A percentile compares a stretch with the other conserved stretches of the same genome.
These are phyloP conservation scores for Branchipolynoe longqiensis DNA, from an alignment of 2,888 invertebrate genomes.

Conservation along the genomic window DNA sequence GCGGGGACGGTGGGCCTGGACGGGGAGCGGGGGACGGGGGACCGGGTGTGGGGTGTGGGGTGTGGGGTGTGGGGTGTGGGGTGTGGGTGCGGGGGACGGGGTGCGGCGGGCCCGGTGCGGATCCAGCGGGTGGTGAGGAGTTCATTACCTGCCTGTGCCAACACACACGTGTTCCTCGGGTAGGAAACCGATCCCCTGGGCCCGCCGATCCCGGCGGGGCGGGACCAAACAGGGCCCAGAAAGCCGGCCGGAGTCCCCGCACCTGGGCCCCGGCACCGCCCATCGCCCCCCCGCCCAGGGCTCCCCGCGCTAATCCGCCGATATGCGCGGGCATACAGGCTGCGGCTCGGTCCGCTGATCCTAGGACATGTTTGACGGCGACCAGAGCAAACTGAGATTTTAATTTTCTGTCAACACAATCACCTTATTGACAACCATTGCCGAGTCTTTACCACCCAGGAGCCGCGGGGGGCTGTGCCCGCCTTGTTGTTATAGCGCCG, in stretches of 20 bases:
- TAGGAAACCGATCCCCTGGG: constrained; percentile 16
- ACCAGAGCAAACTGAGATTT: constrained; percentile 43
- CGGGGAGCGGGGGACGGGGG: too few relatives aligned
- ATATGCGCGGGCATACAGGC: constrained; percentile 22
- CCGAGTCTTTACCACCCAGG: constrained; percentile 51
- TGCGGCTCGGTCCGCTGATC: background rate
- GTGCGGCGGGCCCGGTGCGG: too few relatives aligned
- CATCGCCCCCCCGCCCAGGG: background rate
- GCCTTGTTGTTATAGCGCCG: constrained; percentile 8
- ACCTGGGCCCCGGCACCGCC: background rate
- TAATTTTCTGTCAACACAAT: constrained; percentile 39
- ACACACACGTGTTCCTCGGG: constrained; percentile 34
- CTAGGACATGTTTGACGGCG: constrained; percentile 21
- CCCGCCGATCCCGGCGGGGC: background rate
- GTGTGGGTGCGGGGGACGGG: too few relatives aligned
- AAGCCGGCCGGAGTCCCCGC: background rate
- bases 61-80: too few relatives aligned
- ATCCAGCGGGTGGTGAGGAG: background rate
- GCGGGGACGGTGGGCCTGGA: too few relatives aligned
- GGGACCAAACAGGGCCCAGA: background rate
- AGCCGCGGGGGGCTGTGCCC: background rate
- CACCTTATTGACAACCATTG: constrained; percentile 49
- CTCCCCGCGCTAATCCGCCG: constrained; percentile 40
- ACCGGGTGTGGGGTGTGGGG: too few relatives aligned
- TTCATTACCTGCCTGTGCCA: constrained; percentile 21